Evolutionary conservation across 2,797 vertebrate species (phyloP).

Genomic region (Gymnoscopelus microlampas): DNA sequence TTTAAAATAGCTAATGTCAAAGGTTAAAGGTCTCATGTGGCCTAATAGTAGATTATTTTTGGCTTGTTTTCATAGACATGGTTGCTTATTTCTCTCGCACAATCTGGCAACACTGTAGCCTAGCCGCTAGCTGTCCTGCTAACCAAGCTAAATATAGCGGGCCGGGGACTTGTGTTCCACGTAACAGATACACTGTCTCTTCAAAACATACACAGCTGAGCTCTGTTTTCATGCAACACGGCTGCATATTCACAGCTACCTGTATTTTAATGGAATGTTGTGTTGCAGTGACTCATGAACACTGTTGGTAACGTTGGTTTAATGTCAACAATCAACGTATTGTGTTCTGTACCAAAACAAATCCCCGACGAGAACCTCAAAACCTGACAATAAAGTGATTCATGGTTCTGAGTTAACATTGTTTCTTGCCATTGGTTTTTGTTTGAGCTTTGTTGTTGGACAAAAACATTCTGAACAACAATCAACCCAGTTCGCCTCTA

Average conservation of each 20-base stretch:
- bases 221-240: neutral
- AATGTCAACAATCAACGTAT: no score
- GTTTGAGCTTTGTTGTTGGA: slow-evolving; percentile 22
- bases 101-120: neutral
- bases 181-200: slow-evolving; percentile 2
- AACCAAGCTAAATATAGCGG: slow-evolving; percentile 25
- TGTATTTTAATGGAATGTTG: no score
- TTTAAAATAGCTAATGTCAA: no score
- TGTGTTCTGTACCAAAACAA: no score
- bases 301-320: no score
- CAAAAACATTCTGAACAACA: slow-evolving; percentile 31
- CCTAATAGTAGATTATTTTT: no score
- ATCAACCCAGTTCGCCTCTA: slow-evolving; percentile 5
- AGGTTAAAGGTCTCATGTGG: no score
- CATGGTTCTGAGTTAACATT: no score
- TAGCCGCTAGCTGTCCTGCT: slow-evolving; percentile 30
- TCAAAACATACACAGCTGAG: neutral
- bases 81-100: no score
- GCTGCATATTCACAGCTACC: neutral
- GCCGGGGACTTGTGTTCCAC: slow-evolving; percentile 29
- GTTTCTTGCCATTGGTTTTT: neutral
- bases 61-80: neutral
- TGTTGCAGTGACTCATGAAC: no score
- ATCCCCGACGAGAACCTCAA: no score
- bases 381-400: no score